phyloP scores from a whole-genome alignment of 2,888 invertebrate species.

The Nemotelus pantherinus region DNA sequence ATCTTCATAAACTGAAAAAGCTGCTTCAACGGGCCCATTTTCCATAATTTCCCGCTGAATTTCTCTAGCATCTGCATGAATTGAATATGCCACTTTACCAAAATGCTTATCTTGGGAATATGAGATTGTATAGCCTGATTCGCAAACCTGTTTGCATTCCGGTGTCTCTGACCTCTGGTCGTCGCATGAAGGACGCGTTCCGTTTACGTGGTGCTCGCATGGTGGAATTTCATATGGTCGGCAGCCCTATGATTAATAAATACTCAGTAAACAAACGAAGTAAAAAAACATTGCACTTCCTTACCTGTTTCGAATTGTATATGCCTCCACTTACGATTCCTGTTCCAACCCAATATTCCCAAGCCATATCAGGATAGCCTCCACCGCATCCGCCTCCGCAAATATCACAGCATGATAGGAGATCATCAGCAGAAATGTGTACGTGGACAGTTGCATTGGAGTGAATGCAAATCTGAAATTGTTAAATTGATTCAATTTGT shows the following conservation, averaged over 20 bases:
- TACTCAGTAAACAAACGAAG: neutral
- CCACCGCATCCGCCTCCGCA: constrained; percentile 88
- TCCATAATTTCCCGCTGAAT: constrained; percentile 85
- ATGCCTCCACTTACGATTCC: constrained; percentile 91
- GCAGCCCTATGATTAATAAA: constrained; percentile 72
- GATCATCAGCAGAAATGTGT: constrained; percentile 85
- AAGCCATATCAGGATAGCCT: constrained; percentile 81
- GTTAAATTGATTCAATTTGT: neutral
- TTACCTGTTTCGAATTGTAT: constrained; percentile 74
- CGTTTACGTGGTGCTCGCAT: constrained; percentile 91
- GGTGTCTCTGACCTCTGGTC: constrained; percentile 79
- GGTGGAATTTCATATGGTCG: constrained; percentile 85
- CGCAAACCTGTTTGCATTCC: constrained; percentile 76
- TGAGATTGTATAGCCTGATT: constrained; percentile 71
- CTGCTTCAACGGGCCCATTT: constrained; percentile 90
- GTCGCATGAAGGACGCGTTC: constrained; percentile 76
- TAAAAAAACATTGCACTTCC: too few relatives aligned
- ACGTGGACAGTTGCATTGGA: constrained; percentile 76
- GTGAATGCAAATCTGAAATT: constrained; percentile 74
- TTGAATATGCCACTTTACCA: constrained; percentile 73
- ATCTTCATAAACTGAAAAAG: constrained; percentile 88
- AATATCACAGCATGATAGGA: constrained; percentile 80
- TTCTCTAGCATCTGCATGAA: constrained; percentile 71
- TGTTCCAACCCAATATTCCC: constrained; percentile 84
- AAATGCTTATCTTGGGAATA: constrained; percentile 81